Conservation (phyloP, 2,797 vertebrate genomes). For the Potorous gilbertii region DNA sequence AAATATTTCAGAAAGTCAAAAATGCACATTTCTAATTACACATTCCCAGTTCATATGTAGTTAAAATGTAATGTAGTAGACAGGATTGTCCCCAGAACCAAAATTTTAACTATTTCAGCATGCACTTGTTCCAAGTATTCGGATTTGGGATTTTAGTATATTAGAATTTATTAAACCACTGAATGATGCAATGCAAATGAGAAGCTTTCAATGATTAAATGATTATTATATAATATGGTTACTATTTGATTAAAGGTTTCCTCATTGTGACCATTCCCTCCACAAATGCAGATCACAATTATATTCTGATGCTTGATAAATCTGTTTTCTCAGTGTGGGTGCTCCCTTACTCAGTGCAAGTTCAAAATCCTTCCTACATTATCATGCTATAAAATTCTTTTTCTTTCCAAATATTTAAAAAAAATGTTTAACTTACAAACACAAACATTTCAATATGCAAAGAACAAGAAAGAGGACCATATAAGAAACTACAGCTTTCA, state of each 20-base stretch:
- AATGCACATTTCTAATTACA: not conserved
- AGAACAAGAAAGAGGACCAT: not conserved
- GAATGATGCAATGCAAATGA: not conserved
- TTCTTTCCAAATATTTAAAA: not conserved
- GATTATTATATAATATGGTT: conserved; percentile 7
- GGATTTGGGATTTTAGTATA: conserved; percentile 34
- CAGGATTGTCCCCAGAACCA: not conserved
- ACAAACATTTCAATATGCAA: not conserved
- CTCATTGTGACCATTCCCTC: not conserved
- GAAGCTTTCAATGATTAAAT: conserved; percentile 7
- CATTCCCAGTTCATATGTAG: not conserved
- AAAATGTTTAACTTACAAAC: too few species aligned
- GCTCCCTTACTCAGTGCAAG: not conserved
- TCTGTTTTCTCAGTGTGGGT: not conserved
- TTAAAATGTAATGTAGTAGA: not conserved
- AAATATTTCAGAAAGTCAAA: conserved; percentile 47
- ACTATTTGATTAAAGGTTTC: not conserved
- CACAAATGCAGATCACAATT: not conserved
- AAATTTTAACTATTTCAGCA: not conserved
- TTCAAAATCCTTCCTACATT: not conserved
- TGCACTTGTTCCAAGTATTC: not conserved
- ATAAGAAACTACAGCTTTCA: not conserved
- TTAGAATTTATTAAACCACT: conserved; percentile 18
- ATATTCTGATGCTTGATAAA: not conserved
- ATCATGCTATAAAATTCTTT: not conserved